Percentiles rank a stretch among this genome's conserved stretches.
Evolutionary conservation across 2,888 invertebrate species (phyloP).

Genomic region (Sabatieria punctata): DNA sequence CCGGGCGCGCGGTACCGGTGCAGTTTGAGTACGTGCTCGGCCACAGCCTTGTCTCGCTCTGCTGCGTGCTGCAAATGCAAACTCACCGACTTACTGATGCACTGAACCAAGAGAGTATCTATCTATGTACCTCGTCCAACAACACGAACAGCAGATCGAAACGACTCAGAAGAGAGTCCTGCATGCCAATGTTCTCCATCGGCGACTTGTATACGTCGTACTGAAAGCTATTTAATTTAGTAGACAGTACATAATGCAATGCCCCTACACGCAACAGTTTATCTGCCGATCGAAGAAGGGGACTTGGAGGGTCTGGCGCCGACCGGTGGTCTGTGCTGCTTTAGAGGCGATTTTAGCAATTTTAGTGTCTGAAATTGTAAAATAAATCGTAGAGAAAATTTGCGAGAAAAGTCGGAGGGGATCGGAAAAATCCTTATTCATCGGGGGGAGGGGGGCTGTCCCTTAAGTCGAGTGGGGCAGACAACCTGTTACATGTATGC

Average conservation of each 20-base stretch:
- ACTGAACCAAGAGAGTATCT: background rate
- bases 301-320: too few relatives aligned
- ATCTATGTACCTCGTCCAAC: slow-evolving; percentile 55
- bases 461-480: too few relatives aligned
- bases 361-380: too few relatives aligned
- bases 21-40: slow-evolving; percentile 92
- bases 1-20: slow-evolving; percentile 81
- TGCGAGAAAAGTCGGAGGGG: too few relatives aligned
- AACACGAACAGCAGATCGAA: slow-evolving; percentile 95
- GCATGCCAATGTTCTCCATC: slow-evolving; percentile 98
- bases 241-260: background rate
- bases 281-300: too few relatives aligned
- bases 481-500: too few relatives aligned
- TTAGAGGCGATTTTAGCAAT: too few relatives aligned
- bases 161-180: slow-evolving; percentile 87
- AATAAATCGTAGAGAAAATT: too few relatives aligned
- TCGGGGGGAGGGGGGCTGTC: too few relatives aligned
- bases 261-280: background rate
- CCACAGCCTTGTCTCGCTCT: slow-evolving; percentile 71
- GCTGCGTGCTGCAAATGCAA: slow-evolving; percentile 45
- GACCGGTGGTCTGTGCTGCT: too few relatives aligned
- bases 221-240: too few relatives aligned
- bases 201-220: slow-evolving; percentile 98
- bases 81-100: background rate
- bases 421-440: too few relatives aligned